phyloP scores from a whole-genome alignment of 2,888 invertebrate species.

The Eudasyphora cyanicolor region DNA sequence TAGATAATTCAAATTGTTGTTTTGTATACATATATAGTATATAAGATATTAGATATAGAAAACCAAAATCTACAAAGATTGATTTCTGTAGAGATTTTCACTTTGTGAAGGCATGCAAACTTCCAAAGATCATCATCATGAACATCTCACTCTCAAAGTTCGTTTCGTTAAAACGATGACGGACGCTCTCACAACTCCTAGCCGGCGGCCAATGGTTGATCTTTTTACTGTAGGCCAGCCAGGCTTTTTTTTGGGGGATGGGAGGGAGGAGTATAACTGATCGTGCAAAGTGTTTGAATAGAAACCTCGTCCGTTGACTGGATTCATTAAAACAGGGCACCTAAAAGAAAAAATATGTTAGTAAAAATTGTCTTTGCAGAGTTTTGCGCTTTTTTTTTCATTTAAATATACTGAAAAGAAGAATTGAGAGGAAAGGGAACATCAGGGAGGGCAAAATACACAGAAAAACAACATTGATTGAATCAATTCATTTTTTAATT shows the following conservation, averaged over 20 bases:
- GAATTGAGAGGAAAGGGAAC: background rate
- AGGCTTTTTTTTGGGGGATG: constrained; percentile 9
- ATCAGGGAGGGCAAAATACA: background rate
- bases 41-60: constrained; percentile 50
- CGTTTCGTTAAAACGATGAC: constrained; percentile 37
- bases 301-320: constrained; percentile 55
- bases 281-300: constrained; percentile 53
- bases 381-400: too few relatives aligned
- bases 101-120: constrained; percentile 43
- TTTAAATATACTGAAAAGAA: background rate
- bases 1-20: background rate
- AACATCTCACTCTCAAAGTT: constrained; percentile 48
- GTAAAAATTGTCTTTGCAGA: constrained; percentile 70
- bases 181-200: constrained; percentile 33
- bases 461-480: background rate
- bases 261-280: background rate
- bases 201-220: background rate
- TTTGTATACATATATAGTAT: background rate
- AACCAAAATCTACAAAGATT: constrained; percentile 35
- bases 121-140: constrained; percentile 37
- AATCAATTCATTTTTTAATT: too few relatives aligned
- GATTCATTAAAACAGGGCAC: constrained; percentile 68
- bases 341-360: constrained; percentile 79
- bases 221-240: background rate
- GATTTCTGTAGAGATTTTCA: constrained; percentile 25